These are phyloP conservation scores for Bradypus variegatus DNA, from an alignment of 2,797 vertebrate genomes.

Conservation along the genomic window DNA sequence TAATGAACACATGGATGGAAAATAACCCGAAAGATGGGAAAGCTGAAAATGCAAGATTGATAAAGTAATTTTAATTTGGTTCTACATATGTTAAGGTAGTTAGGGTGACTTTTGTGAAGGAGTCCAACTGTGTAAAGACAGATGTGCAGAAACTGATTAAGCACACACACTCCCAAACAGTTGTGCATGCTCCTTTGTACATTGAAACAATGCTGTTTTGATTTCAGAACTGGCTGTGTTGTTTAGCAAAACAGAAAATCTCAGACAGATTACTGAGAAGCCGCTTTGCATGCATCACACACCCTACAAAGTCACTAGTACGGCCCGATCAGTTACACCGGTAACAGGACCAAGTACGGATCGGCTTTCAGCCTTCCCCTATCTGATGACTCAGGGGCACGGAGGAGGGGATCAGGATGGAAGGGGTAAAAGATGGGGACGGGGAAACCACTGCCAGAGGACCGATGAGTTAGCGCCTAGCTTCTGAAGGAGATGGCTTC, in stretches of 20 bases:
- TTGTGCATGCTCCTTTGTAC: not conserved
- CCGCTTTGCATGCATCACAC: rapidly evolving
- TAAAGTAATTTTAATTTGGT: slow-evolving; percentile 69
- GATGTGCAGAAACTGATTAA: slow-evolving; percentile 55
- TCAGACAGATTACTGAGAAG: rapidly evolving
- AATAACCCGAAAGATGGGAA: slow-evolving; percentile 59
- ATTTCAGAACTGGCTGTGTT: not conserved
- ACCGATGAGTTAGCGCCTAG: not conserved
- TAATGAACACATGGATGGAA: slow-evolving; percentile 62
- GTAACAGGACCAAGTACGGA: rapidly evolving
- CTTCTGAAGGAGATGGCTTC: not conserved
- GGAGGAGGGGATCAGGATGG: rapidly evolving
- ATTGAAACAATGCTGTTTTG: rapidly evolving
- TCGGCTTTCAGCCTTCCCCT: rapidly evolving
- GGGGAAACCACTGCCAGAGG: not conserved
- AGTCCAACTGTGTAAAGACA: slow-evolving; percentile 64
- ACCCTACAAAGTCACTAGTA: rapidly evolving
- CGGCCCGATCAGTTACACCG: not conserved
- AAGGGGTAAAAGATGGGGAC: not conserved
- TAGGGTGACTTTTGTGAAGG: slow-evolving; percentile 65
- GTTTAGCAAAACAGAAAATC: not conserved
- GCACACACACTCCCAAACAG: not conserved
- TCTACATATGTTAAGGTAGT: slow-evolving; percentile 71
- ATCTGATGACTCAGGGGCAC: not conserved
- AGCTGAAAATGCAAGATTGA: slow-evolving; percentile 66